Conservation (phyloP, 2,888 invertebrate species). For the Trichogramma evanescens region DNA sequence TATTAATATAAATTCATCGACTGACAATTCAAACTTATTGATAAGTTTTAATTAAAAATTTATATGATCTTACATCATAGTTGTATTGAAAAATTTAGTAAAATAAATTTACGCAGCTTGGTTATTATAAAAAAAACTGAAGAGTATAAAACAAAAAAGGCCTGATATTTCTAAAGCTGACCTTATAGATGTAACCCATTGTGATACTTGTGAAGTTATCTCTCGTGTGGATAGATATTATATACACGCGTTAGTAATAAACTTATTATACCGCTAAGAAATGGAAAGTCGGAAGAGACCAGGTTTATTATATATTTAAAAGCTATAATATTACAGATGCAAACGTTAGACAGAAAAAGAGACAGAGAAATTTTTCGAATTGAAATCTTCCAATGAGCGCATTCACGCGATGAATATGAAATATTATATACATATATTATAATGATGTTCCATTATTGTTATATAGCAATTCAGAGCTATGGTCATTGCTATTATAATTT, state of each 20-base stretch:
- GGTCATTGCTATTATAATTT: background rate
- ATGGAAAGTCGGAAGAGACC: constrained; percentile 6
- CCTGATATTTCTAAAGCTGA: background rate
- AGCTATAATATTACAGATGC: background rate
- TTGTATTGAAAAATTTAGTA: background rate
- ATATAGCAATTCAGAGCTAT: constrained; percentile 10
- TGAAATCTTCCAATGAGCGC: background rate
- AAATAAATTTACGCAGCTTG: constrained; percentile 5
- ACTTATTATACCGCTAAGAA: constrained; percentile 12
- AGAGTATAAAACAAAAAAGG: constrained; percentile 9
- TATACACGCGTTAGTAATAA: background rate
- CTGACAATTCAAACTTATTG: too few relatives aligned
- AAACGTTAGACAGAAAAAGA: background rate
- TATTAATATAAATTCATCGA: too few relatives aligned
- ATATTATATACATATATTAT: background rate
- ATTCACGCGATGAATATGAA: background rate
- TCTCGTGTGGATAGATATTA: constrained; percentile 9
- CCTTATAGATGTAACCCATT: constrained; percentile 13
- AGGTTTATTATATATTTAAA: background rate
- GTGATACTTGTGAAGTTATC: constrained; percentile 20
- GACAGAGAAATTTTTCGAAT: constrained; percentile 4
- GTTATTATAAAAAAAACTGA: background rate
- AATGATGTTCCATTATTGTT: constrained; percentile 6
- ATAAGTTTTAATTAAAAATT: too few relatives aligned
- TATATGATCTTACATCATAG: too few relatives aligned